Percentiles rank a stretch among this genome's conserved stretches.
These are phyloP conservation scores for Dipodomys merriami DNA, from an alignment of 2,113 vertebrate species.

Conservation along the genomic window DNA sequence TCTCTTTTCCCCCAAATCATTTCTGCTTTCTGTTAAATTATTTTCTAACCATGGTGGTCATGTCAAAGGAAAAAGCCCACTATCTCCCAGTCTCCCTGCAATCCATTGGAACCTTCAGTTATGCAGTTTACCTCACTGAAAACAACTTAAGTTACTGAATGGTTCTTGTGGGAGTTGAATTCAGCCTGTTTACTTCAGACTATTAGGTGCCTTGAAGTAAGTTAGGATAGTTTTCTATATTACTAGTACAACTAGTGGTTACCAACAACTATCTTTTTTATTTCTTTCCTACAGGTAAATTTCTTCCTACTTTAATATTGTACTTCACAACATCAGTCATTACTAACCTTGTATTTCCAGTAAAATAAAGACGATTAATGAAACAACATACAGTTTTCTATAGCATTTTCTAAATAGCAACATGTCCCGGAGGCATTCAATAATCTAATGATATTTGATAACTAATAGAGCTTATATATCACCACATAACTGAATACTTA, in stretches of 20 bases:
- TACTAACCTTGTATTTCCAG: slow-evolving; percentile 70
- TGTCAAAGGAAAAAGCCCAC: not conserved
- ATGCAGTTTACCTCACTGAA: not conserved
- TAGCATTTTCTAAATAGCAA: slow-evolving; percentile 64
- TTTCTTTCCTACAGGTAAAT: slow-evolving; percentile 69
- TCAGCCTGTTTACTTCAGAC: slow-evolving; percentile 25
- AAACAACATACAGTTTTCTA: slow-evolving; percentile 67
- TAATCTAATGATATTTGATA: slow-evolving; percentile 74
- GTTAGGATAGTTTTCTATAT: slow-evolving; percentile 44
- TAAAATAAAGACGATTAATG: slow-evolving; percentile 75
- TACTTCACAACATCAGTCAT: slow-evolving; percentile 64
- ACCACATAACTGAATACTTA: slow-evolving; percentile 57
- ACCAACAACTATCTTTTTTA: slow-evolving; percentile 22
- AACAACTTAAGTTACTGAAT: slow-evolving; percentile 54
- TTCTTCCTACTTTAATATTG: slow-evolving; percentile 76
- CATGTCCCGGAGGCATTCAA: slow-evolving; percentile 61
- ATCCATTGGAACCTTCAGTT: slow-evolving; percentile 15
- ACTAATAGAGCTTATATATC: slow-evolving; percentile 62
- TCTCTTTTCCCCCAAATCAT: slow-evolving; percentile 42
- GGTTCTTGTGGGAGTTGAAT: slow-evolving; percentile 55
- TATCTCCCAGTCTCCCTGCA: slow-evolving; percentile 47
- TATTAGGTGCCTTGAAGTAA: slow-evolving; percentile 48
- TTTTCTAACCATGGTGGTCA: not conserved
- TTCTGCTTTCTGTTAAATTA: slow-evolving; percentile 68
- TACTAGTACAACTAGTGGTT: not conserved